Evolutionary conservation across 2,888 invertebrate species (phyloP).

Genomic region (Mesoligia furuncula): DNA sequence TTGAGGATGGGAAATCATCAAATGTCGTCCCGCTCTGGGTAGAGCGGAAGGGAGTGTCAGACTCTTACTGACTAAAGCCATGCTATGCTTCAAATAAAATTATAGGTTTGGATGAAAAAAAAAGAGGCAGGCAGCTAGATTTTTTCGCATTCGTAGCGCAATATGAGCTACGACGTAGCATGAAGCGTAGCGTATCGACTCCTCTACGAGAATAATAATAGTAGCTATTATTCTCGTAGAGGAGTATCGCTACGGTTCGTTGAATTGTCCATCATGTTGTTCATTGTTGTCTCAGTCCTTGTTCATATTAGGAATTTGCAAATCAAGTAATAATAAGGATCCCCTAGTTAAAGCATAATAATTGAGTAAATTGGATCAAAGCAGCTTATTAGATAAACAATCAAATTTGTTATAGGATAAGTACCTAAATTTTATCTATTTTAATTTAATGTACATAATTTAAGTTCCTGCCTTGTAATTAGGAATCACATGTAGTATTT

Average conservation of each 20-base stretch:
- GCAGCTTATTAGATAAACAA: not conserved
- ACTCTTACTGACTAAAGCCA: too few relatives aligned
- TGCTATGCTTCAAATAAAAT: not conserved
- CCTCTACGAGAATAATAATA: not conserved
- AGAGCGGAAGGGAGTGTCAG: too few relatives aligned
- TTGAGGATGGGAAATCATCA: too few relatives aligned
- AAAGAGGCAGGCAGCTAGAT: too few relatives aligned
- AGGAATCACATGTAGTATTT: not conserved
- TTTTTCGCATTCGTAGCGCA: conserved; percentile 4
- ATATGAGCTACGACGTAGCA: conserved; percentile 20
- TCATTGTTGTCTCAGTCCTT: not conserved
- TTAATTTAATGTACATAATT: not conserved
- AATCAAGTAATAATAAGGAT: not conserved
- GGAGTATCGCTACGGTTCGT: not conserved
- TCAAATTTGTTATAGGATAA: not conserved
- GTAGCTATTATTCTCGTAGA: not conserved
- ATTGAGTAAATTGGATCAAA: not conserved
- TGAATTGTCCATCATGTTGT: not conserved
- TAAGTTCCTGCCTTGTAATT: not conserved
- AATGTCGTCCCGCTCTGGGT: too few relatives aligned
- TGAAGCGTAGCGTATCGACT: conserved; percentile 7
- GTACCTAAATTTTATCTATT: not conserved
- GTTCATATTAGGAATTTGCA: not conserved
- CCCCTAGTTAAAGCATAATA: not conserved
- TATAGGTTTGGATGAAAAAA: not conserved